These are phyloP conservation scores for Harpagifer antarcticus DNA, from an alignment of 2,797 vertebrate genomes.

Conservation along the genomic window DNA sequence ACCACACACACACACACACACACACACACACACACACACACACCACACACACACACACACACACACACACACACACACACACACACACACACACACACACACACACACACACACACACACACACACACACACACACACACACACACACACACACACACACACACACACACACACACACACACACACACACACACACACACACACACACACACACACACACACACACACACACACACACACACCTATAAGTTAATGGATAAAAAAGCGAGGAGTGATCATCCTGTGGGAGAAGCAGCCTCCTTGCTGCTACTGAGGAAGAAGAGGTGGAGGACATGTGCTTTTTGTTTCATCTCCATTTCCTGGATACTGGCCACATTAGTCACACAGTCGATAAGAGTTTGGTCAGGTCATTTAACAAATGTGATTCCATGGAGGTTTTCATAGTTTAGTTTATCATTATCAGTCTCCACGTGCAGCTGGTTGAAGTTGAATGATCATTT, in stretches of 20 bases:
- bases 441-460: constrained; percentile 27
- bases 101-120: constrained; percentile 11
- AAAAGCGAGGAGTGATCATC: too few species aligned
- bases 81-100: constrained; percentile 26
- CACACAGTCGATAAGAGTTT: constrained; percentile 32
- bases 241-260: constrained; percentile 13
- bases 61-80: constrained; percentile 16
- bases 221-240: constrained; percentile 4
- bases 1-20: constrained; percentile 15
- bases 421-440: constrained; percentile 40
- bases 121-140: constrained; percentile 15
- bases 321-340: constrained; percentile 54
- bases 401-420: constrained; percentile 27
- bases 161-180: constrained; percentile 24
- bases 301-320: constrained; percentile 44
- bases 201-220: constrained; percentile 26
- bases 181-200: constrained; percentile 16
- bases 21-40: constrained; percentile 5
- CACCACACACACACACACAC: constrained; percentile 25
- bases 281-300: neutral
- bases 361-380: constrained; percentile 68
- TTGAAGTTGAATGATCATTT: constrained; percentile 15
- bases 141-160: constrained; percentile 7
- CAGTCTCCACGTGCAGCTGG: constrained; percentile 19
- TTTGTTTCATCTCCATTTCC: constrained; percentile 45